Conservation (phyloP, 2,888 invertebrate genomes). For the Tipula vernalis region DNA sequence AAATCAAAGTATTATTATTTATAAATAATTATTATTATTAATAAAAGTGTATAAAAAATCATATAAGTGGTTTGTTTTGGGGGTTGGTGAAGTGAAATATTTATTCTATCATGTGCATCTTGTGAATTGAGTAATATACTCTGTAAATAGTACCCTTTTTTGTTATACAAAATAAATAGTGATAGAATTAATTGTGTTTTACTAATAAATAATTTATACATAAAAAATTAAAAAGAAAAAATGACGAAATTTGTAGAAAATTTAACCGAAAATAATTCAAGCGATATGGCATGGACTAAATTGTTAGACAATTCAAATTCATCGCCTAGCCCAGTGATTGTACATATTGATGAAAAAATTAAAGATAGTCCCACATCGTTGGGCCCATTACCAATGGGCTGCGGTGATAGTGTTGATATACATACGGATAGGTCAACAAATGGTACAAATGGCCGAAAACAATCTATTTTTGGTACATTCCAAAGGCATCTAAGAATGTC, state of each 20-base stretch:
- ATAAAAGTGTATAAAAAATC: not conserved
- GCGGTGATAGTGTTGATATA: not conserved
- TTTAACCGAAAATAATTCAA: conserved; percentile 25
- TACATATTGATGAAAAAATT: conserved; percentile 18
- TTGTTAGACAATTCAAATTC: conserved; percentile 24
- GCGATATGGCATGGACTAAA: conserved; percentile 34
- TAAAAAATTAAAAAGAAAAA: not conserved
- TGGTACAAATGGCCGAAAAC: conserved; percentile 24
- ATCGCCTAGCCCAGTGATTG: conserved; percentile 9
- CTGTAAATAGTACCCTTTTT: not conserved
- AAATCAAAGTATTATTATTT: not conserved
- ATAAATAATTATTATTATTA: not conserved
- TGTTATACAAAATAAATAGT: not conserved
- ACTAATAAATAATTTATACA: not conserved
- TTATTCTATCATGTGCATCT: not conserved
- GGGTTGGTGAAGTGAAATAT: not conserved
- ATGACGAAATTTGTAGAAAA: conserved; percentile 30
- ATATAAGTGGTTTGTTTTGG: not conserved
- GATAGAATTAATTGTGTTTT: not conserved
- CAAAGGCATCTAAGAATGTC: conserved; percentile 34
- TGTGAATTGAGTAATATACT: not conserved
- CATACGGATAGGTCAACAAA: not conserved
- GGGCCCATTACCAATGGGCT: conserved; percentile 12
- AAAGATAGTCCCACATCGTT: conserved; percentile 26
- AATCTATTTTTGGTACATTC: conserved; percentile 33